phyloP scores from a whole-genome alignment of 2,888 invertebrate species.

The Drosophila koepferae region DNA sequence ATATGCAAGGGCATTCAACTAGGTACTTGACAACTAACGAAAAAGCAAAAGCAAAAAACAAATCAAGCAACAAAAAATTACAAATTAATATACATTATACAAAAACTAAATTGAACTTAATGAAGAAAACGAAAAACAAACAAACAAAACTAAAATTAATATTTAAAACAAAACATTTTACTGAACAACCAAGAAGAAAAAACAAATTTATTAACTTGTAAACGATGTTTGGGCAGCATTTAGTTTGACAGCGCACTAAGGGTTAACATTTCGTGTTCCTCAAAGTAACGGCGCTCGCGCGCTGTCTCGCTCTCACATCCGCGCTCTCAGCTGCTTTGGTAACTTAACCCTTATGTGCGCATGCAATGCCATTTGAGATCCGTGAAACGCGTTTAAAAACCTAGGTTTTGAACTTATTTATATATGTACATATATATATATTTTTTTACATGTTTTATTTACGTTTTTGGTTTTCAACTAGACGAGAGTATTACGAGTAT shows the following conservation, averaged over 20 bases:
- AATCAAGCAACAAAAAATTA: constrained; percentile 3
- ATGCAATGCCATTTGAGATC: constrained; percentile 37
- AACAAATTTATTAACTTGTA: background rate
- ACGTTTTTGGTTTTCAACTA: constrained; percentile 17
- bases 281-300: constrained; percentile 8
- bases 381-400: constrained; percentile 30
- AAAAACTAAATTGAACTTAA: constrained; percentile 43
- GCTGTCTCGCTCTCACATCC: constrained; percentile 10
- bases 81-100: constrained; percentile 21
- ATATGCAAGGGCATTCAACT: constrained; percentile 47
- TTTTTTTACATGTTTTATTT: background rate
- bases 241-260: constrained; percentile 57
- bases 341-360: constrained; percentile 57
- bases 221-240: constrained; percentile 49
- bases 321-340: constrained; percentile 15
- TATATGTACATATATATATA: background rate
- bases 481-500: constrained; percentile 32
- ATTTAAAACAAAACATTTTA: constrained; percentile 42
- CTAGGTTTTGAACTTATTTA: constrained; percentile 28
- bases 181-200: constrained; percentile 17
- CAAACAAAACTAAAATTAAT: constrained; percentile 28
- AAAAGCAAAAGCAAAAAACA: background rate
- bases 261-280: constrained; percentile 60
- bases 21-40: constrained; percentile 46
- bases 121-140: constrained; percentile 1